Conservation (phyloP, 2,113 vertebrate genomes). For the Mus pahari region DNA sequence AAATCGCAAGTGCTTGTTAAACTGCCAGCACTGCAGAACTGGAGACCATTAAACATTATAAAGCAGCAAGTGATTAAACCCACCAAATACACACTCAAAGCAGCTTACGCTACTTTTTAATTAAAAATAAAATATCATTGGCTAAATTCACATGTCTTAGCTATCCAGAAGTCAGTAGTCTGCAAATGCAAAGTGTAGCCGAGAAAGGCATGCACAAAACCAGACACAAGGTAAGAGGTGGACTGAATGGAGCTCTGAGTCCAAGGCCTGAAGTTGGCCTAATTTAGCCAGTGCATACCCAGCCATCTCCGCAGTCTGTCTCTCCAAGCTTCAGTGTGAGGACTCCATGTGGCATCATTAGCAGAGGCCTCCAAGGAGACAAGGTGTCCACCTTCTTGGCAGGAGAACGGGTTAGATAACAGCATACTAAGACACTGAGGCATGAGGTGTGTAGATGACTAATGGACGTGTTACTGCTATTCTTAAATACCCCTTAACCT, state of each 20-base stretch:
- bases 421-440: slow-evolving; percentile 37
- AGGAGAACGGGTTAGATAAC: slow-evolving; percentile 71
- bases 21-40: slow-evolving; percentile 87
- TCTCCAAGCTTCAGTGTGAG: slow-evolving; percentile 59
- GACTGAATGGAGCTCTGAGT: no score
- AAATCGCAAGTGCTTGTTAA: slow-evolving; percentile 87
- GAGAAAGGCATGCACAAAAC: slow-evolving; percentile 62
- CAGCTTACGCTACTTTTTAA: slow-evolving; percentile 90
- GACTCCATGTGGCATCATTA: slow-evolving; percentile 67
- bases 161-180: slow-evolving; percentile 83
- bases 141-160: slow-evolving; percentile 86
- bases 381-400: slow-evolving; percentile 77
- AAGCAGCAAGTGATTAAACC: slow-evolving; percentile 89
- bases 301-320: neutral
- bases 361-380: slow-evolving; percentile 69
- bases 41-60: slow-evolving; percentile 89
- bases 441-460: slow-evolving; percentile 54
- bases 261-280: neutral
- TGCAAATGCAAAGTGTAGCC: slow-evolving; percentile 77
- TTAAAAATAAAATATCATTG: slow-evolving; percentile 89
- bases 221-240: neutral
- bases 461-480: slow-evolving; percentile 44
- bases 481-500: slow-evolving; percentile 56
- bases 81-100: slow-evolving; percentile 87
- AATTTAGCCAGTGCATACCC: neutral